A percentile compares a stretch with the other conserved stretches of the same genome.
Evolutionary conservation across 2,797 vertebrate genomes (phyloP).

Genomic region (Petrocephalus sullivani): DNA sequence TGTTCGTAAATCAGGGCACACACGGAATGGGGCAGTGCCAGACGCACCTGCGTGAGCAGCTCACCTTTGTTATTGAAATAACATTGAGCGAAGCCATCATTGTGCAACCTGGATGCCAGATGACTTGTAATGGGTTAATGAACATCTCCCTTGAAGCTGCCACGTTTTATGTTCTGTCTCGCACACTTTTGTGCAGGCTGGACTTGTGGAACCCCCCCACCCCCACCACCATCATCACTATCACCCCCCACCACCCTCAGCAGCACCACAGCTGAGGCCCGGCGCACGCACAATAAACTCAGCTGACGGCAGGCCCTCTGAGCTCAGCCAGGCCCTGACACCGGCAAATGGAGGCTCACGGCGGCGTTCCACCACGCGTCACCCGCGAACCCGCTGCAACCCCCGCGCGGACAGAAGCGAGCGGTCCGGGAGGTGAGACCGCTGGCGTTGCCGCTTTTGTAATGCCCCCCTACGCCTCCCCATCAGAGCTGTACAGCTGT

Average conservation of each 20-base stretch:
- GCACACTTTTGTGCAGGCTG: conserved; percentile 56
- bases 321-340: conserved; percentile 41
- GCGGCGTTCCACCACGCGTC: conserved; percentile 16
- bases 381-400: not conserved
- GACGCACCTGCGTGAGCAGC: too few species aligned
- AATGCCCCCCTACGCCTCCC: not conserved
- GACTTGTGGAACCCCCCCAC: conserved; percentile 51
- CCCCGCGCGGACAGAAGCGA: not conserved
- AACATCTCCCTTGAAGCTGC: not conserved
- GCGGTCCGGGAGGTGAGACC: not conserved
- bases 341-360: conserved; percentile 1
- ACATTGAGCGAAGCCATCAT: not conserved
- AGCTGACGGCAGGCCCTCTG: conserved; percentile 39
- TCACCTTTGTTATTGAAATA: not conserved
- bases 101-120: not conserved
- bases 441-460: not conserved
- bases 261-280: conserved; percentile 44
- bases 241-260: not conserved
- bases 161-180: conserved; percentile 24
- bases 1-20: not conserved
- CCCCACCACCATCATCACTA: conserved; percentile 6
- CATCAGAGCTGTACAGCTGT: not conserved
- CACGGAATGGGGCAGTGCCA: not conserved
- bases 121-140: not conserved
- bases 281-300: conserved; percentile 34